Evolutionary conservation across 2,888 invertebrate species (phyloP).

Genomic region (Agrotis exclamationis): DNA sequence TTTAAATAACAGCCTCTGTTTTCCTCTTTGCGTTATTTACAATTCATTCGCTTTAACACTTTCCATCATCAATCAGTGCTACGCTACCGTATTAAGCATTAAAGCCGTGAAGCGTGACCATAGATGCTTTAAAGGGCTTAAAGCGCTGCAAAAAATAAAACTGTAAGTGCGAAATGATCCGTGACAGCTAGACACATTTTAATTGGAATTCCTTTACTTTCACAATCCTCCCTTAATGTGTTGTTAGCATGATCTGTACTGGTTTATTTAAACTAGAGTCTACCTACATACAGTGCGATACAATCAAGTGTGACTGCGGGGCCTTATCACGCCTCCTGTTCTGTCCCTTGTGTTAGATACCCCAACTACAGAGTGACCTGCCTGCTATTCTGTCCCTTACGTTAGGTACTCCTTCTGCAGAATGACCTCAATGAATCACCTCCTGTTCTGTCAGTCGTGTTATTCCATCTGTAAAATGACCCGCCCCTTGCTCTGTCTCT

Average conservation of each 20-base stretch:
- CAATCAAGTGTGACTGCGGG: background rate
- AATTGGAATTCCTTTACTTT: slow-evolving; percentile 43
- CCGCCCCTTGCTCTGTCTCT: too few relatives aligned
- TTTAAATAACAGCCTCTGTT: slow-evolving; percentile 3
- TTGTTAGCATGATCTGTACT: too few relatives aligned
- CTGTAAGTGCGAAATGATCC: slow-evolving; percentile 45
- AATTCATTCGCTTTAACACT: slow-evolving; percentile 36
- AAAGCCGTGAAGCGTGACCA: slow-evolving; percentile 52
- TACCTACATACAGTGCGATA: too few relatives aligned
- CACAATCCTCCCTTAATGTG: too few relatives aligned
- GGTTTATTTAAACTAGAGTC: too few relatives aligned
- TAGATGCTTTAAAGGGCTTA: slow-evolving; percentile 47
- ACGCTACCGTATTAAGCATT: slow-evolving; percentile 22
- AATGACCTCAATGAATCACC: too few relatives aligned
- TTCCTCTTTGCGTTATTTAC: slow-evolving; percentile 11
- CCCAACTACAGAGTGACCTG: too few relatives aligned
- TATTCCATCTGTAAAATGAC: too few relatives aligned
- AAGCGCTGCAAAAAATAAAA: slow-evolving; percentile 48
- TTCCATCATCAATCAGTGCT: slow-evolving; percentile 41
- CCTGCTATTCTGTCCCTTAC: too few relatives aligned
- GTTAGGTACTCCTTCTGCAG: too few relatives aligned
- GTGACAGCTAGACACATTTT: slow-evolving; percentile 45
- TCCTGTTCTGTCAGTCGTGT: too few relatives aligned
- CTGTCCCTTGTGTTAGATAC: too few relatives aligned
- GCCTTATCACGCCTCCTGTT: background rate